Percentiles rank a stretch among this genome's conserved stretches.
These are phyloP conservation scores for Ophion costatus DNA, from an alignment of 2,888 invertebrate species.

Conservation along the genomic window DNA sequence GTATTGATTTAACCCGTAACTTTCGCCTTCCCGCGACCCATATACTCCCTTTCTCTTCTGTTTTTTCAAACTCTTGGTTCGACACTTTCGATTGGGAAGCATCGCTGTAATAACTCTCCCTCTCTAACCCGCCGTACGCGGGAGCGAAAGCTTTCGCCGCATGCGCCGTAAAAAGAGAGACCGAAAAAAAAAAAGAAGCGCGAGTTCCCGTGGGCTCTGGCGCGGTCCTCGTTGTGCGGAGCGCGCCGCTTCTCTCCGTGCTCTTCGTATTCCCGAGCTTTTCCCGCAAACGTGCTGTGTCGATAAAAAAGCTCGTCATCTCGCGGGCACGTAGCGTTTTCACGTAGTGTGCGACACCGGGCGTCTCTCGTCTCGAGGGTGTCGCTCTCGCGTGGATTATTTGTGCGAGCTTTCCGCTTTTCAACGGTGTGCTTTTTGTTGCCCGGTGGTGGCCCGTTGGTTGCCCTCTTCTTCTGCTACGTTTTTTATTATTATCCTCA, in stretches of 20 bases:
- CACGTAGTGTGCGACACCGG: conserved; percentile 44
- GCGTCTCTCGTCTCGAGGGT: conserved; percentile 45
- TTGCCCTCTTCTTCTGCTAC: conserved; percentile 13
- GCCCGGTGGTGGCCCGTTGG: conserved; percentile 17
- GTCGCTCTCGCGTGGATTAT: conserved; percentile 55
- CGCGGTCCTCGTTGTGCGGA: conserved; percentile 47
- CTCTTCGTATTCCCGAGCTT: conserved; percentile 70
- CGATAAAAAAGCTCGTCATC: conserved; percentile 79
- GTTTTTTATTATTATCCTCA: not conserved
- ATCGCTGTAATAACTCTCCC: conserved; percentile 54
- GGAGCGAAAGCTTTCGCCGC: conserved; percentile 71
- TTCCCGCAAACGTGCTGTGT: conserved; percentile 64
- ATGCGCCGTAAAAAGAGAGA: conserved; percentile 78
- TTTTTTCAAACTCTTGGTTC: conserved; percentile 40
- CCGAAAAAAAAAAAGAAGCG: conserved; percentile 21
- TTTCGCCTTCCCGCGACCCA: conserved; percentile 50
- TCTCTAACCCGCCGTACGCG: conserved; percentile 34
- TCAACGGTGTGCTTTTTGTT: conserved; percentile 29
- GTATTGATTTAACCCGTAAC: conserved; percentile 54
- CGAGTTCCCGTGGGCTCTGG: conserved; percentile 65
- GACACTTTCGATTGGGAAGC: conserved; percentile 53
- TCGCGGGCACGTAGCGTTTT: conserved; percentile 53
- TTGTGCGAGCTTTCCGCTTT: conserved; percentile 2
- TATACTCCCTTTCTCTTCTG: conserved; percentile 12
- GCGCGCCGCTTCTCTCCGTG: conserved; percentile 70